These are phyloP conservation scores for Ecdyonurus torrentis DNA, from an alignment of 2,888 invertebrate species.

Conservation along the genomic window DNA sequence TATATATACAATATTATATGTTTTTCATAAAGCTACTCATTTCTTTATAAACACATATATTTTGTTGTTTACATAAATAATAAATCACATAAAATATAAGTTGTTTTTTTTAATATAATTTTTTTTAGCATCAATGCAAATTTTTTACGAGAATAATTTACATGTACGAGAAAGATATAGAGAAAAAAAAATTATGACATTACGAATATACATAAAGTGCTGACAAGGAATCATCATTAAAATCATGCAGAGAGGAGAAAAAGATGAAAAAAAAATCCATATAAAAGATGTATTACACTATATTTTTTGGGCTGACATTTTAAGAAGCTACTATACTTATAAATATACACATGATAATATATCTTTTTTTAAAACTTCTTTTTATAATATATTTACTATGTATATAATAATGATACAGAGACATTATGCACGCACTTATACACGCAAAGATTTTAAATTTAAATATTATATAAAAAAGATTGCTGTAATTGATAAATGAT, in stretches of 20 bases:
- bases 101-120: too few relatives aligned
- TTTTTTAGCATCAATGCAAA: too few relatives aligned
- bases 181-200: background rate
- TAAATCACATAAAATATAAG: too few relatives aligned
- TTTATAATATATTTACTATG: too few relatives aligned
- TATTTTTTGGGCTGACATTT: background rate
- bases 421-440: background rate
- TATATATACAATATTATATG: too few relatives aligned
- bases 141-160: too few relatives aligned
- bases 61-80: too few relatives aligned
- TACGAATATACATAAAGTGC: background rate
- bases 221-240: background rate
- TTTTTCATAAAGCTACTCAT: too few relatives aligned
- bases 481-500: background rate
- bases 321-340: background rate
- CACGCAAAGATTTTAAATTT: background rate
- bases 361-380: background rate
- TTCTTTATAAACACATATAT: too few relatives aligned
- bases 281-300: background rate
- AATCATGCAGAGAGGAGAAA: background rate
- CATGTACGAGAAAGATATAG: too few relatives aligned
- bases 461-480: background rate
- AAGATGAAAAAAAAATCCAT: background rate
- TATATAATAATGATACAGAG: background rate
- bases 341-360: too few relatives aligned